A percentile compares a stretch with the other conserved stretches of the same genome.
Evolutionary conservation across 2,888 invertebrate species (phyloP).

Genomic region (Trissolcus japonicus): DNA sequence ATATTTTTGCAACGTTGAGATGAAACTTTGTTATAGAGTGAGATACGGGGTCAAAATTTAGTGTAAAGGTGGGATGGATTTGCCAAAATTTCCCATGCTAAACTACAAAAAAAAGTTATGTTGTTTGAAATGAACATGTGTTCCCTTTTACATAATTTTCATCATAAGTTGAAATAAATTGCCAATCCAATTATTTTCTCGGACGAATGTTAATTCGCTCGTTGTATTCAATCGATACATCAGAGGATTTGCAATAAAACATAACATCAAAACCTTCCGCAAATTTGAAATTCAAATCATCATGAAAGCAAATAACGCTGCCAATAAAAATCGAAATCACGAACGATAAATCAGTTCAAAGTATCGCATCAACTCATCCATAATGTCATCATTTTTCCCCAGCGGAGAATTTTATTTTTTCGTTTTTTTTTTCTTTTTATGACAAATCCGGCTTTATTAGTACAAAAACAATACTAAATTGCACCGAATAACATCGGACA

Average conservation of each 20-base stretch:
- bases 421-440: conserved; percentile 6
- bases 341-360: conserved; percentile 19
- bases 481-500: conserved; percentile 18
- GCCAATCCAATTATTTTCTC: no score
- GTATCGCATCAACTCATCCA: conserved; percentile 6
- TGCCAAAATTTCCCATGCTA: no score
- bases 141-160: no score
- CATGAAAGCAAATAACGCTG: conserved; percentile 21
- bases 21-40: no score
- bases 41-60: no score
- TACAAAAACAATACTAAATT: conserved; percentile 24
- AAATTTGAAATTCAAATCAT: conserved; percentile 33
- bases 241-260: neutral
- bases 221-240: conserved; percentile 23
- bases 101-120: no score
- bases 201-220: no score
- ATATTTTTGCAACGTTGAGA: no score
- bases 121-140: no score
- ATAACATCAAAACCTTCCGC: conserved; percentile 7
- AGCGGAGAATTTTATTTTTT: neutral
- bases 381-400: conserved; percentile 30
- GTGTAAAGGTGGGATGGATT: no score
- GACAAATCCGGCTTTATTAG: conserved; percentile 27
- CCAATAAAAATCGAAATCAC: conserved; percentile 33
- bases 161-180: no score